Base-by-base conservation (phyloP, 2,888 invertebrate genomes). In the Gymnosoma rotundatum region DNA sequence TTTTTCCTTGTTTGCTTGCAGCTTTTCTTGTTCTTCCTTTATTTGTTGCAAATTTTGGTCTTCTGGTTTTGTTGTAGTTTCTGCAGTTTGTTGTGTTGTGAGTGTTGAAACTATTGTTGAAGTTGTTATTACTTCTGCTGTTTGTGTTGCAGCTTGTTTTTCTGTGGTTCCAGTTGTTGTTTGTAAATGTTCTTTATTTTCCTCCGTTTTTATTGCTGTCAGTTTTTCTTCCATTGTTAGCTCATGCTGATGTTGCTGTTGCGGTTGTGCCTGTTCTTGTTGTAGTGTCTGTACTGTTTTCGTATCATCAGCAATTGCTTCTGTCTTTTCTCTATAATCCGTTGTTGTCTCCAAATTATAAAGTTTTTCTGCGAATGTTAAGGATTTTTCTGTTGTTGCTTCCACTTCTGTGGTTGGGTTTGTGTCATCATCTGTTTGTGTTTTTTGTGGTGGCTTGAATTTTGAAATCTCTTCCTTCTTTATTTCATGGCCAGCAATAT, bases 361-460 rank as follows among this genome's bases (percentile, higher is more conserved):
- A 74, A 63, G 86, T 69, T 83, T 67, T 75, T 78, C 84, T 61
- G 60, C 64, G 78, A 75, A 20, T 79, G 58, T 72, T 42, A 50
- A 61, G 69, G 54, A 69, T 78, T 73, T 72, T 56, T 64, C 25
- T 75, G 80, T 66, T 80, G 80, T 52, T 79, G 72, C 42, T 25
- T 54, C 45, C 9, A 70, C 61, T 66, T 80, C 73, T 74, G 70
- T 69, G 78, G 72, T 64, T 80, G 70, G 60, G 60, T 61, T 82
- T 75, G 61, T 66, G 60, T 79, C 83, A 48, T 48, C 42, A 14
- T 25, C 66, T 66, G 76, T 69, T 32, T 72, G 20, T 78, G 48
- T 56, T 63, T 63, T 66, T n/a, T 69, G 54, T 42, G 66, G 48
- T 70, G 32, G 45, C 20, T 75, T 83, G 58, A 60, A 21, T 50